Evolutionary conservation across 2,888 invertebrate genomes (phyloP).

Genomic region (Atethmia centrago): DNA sequence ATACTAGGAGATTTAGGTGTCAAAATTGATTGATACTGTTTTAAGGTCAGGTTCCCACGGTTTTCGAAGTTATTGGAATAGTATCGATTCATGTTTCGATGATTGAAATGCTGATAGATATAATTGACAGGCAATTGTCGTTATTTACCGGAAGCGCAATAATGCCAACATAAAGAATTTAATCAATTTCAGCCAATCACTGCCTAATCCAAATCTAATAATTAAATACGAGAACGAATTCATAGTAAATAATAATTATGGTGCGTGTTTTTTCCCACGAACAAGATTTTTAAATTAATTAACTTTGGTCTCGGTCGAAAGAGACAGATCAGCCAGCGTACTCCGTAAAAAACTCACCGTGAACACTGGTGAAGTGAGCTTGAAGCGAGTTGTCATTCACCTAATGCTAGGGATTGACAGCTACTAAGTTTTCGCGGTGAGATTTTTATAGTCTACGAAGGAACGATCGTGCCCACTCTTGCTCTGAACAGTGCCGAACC

Average conservation of each 20-base stretch:
- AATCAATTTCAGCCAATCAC: conserved; percentile 27
- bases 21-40: background rate
- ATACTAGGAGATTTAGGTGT: rapidly evolving
- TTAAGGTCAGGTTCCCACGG: conserved; percentile 51
- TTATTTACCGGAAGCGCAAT: conserved; percentile 42
- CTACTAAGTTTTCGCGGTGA: too few relatives aligned
- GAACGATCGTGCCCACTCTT: background rate
- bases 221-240: conserved; percentile 25
- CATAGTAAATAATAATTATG: background rate
- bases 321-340: background rate
- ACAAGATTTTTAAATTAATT: background rate
- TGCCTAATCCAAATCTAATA: conserved; percentile 10
- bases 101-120: conserved; percentile 35
- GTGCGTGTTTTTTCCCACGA: conserved; percentile 3
- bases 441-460: too few relatives aligned
- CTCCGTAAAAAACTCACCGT: too few relatives aligned
- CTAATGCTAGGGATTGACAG: too few relatives aligned
- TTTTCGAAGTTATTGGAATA: conserved; percentile 41
- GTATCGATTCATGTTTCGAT: conserved; percentile 47
- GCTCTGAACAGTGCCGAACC: too few relatives aligned
- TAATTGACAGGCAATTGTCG: conserved; percentile 23
- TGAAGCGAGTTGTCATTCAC: too few relatives aligned
- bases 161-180: conserved; percentile 18
- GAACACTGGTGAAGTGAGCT: too few relatives aligned
- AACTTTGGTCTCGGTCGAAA: background rate